A percentile compares a stretch with the other conserved stretches of the same genome.
These are phyloP conservation scores for Cheilosia impressa DNA, from an alignment of 2,888 invertebrate genomes.

Conservation along the genomic window DNA sequence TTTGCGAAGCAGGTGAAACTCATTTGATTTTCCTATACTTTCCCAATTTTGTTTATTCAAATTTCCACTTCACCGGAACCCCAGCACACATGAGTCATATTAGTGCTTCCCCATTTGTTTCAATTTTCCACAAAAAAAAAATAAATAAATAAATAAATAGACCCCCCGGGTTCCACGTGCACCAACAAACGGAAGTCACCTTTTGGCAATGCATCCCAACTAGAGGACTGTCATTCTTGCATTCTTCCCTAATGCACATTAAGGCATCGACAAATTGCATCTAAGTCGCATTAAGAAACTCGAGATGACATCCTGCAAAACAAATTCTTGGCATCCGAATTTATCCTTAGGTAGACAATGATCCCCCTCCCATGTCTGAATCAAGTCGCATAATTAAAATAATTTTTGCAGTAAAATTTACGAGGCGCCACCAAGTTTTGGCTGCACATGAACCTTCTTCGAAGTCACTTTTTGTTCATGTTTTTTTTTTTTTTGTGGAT, in stretches of 20 bases:
- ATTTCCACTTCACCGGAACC: conserved; percentile 41
- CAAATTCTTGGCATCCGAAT: conserved; percentile 61
- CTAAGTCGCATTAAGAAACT: conserved; percentile 58
- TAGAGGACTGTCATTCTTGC: conserved; percentile 11
- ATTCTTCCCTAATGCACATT: conserved; percentile 49
- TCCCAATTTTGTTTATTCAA: conserved; percentile 39
- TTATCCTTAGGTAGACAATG: conserved; percentile 5
- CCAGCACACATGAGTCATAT: conserved; percentile 30
- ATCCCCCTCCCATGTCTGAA: neutral
- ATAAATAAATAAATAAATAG: neutral
- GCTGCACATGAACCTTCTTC: conserved; percentile 10
- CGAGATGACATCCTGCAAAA: conserved; percentile 55
- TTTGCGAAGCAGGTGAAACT: conserved; percentile 43
- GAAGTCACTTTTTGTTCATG: neutral
- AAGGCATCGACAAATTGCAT: conserved; percentile 65
- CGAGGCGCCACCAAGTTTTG: conserved; percentile 65
- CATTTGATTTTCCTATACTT: conserved; percentile 37
- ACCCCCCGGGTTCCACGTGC: neutral
- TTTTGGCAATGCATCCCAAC: conserved; percentile 36
- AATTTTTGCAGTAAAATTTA: conserved; percentile 65
- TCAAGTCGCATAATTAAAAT: conserved; percentile 66
- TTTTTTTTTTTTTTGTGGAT: neutral
- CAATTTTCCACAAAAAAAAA: conserved; percentile 7
- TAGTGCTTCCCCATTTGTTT: conserved; percentile 14
- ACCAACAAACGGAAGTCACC: conserved; percentile 18